Conservation (phyloP, 2,797 vertebrate genomes). For the Periophthalmus magnuspinnatus region DNA sequence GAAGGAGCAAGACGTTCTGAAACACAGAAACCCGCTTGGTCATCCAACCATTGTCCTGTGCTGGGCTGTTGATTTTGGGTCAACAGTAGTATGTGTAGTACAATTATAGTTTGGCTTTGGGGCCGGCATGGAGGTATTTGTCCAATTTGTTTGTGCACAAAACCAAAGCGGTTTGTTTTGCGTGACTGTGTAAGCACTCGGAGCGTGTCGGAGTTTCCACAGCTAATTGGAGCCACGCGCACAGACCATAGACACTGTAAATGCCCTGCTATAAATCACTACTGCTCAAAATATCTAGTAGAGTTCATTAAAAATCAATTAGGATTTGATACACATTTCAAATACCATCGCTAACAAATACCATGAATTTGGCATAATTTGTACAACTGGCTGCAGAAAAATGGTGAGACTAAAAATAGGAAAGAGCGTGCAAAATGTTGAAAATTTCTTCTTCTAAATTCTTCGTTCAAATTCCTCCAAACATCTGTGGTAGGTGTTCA, state of each 20-base stretch:
- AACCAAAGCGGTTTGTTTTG: slow-evolving; percentile 18
- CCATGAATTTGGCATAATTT: slow-evolving; percentile 19
- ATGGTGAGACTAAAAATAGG: neutral
- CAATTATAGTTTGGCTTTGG: slow-evolving; percentile 20
- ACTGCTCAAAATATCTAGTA: slow-evolving; percentile 42
- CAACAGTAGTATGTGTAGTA: neutral
- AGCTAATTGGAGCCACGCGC: slow-evolving; percentile 60
- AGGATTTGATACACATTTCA: slow-evolving; percentile 34
- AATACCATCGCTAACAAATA: slow-evolving; percentile 20
- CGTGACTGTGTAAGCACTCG: slow-evolving; percentile 10
- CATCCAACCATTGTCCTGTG: neutral
- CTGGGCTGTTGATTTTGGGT: slow-evolving; percentile 13
- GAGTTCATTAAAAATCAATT: slow-evolving; percentile 49
- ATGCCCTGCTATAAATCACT: slow-evolving; percentile 38
- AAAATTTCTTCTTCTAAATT: slow-evolving; percentile 16
- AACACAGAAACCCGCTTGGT: neutral
- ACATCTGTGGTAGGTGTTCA: slow-evolving; percentile 36
- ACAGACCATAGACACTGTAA: slow-evolving; percentile 43
- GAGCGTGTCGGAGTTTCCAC: slow-evolving; percentile 34
- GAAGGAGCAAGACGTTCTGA: neutral
- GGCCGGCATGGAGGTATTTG: slow-evolving; percentile 18
- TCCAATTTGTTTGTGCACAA: slow-evolving; percentile 34
- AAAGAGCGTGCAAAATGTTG: slow-evolving; percentile 5
- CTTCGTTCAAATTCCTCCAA: slow-evolving; percentile 32
- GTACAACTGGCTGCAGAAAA: neutral